Conservation (phyloP, 1,140 invertebrate genomes). For the Drosophila orena region DNA sequence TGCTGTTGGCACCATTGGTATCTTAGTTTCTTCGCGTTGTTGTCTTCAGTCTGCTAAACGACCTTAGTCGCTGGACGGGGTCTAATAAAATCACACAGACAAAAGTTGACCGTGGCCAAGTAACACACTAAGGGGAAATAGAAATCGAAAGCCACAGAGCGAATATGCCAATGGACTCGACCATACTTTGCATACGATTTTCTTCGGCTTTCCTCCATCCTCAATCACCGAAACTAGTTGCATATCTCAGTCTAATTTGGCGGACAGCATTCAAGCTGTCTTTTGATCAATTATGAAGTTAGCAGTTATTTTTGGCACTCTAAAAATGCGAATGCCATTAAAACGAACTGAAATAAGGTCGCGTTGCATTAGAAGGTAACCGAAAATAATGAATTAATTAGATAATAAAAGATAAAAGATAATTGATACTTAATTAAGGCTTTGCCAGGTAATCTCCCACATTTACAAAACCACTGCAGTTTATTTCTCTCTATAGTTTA, state of each 20-base stretch:
- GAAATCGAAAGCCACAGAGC: constrained; percentile 24
- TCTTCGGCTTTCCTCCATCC: not conserved
- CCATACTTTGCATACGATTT: not conserved
- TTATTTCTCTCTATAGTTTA: no score
- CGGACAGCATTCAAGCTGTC: constrained; percentile 6
- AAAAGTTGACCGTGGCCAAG: constrained; percentile 71
- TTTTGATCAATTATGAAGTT: not conserved
- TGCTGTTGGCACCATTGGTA: constrained; percentile 11
- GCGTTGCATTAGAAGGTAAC: not conserved
- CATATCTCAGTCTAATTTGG: not conserved
- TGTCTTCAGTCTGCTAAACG: constrained; percentile 16
- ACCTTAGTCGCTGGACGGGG: constrained; percentile 1
- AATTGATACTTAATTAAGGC: no score
- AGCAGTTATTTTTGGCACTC: not conserved
- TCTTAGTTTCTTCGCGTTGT: constrained; percentile 7
- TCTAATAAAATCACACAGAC: constrained; percentile 41
- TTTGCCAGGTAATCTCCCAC: no score
- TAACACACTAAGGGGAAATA: constrained; percentile 59
- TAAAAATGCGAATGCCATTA: constrained; percentile 3
- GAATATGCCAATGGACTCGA: constrained; percentile 7
- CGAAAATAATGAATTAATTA: not conserved
- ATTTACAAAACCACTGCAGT: no score
- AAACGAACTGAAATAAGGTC: not conserved
- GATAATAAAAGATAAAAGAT: no score
- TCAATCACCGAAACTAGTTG: not conserved